phyloP scores from a whole-genome alignment of 2,113 vertebrate genomes.

The Dicerorhinus sumatrensis region DNA sequence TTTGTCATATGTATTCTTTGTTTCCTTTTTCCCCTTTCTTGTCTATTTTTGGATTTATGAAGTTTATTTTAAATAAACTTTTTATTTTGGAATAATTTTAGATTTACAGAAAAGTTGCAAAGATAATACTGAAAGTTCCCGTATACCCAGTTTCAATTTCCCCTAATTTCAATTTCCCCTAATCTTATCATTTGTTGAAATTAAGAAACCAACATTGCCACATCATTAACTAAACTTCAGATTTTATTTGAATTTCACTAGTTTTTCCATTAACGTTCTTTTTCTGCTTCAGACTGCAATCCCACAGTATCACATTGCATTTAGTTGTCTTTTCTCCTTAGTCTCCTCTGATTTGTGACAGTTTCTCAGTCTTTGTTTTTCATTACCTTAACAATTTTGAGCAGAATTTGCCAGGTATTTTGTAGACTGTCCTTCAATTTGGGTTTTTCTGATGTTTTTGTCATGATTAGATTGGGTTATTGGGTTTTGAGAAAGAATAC shows the following conservation, averaged over 20 bases:
- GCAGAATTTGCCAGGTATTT: slow-evolving; percentile 7
- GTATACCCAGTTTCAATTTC: background rate
- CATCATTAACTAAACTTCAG: background rate
- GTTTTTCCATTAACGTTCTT: background rate
- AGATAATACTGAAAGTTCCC: background rate
- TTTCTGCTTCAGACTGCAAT: background rate
- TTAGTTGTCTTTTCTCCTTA: background rate
- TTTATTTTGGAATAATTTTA: background rate
- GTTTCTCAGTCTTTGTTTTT: background rate
- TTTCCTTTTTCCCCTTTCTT: background rate
- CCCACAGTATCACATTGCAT: background rate
- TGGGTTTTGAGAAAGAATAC: background rate
- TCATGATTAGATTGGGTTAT: slow-evolving; percentile 17
- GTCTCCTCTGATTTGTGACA: background rate
- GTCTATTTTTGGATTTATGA: slow-evolving; percentile 41
- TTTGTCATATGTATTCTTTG: background rate
- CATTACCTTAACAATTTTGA: background rate
- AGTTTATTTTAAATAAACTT: background rate
- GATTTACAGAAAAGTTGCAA: slow-evolving; percentile 19
- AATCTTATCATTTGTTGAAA: slow-evolving; percentile 9
- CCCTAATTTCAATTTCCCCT: background rate
- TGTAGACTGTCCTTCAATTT: slow-evolving; percentile 31
- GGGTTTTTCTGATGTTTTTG: background rate
- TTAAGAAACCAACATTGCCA: background rate
- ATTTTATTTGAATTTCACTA: background rate